Evolutionary conservation across 1,140 invertebrate genomes (phyloP).

Genomic region (Hyphantria cunea): DNA sequence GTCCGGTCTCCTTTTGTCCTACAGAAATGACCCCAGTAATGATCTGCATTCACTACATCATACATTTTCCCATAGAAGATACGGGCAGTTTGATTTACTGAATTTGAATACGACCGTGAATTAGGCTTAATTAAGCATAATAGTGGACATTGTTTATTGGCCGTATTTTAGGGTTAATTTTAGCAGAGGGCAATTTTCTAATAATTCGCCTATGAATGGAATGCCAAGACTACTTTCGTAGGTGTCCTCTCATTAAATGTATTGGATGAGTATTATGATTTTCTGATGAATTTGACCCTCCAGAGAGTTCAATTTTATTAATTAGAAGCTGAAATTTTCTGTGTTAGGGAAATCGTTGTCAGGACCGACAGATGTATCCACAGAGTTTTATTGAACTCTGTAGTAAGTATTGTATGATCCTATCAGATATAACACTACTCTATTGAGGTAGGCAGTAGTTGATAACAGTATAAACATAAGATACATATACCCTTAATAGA

Average conservation of each 20-base stretch:
- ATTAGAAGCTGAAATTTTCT: no score
- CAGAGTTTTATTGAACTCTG: no score
- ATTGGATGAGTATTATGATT: background rate
- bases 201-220: conserved; percentile 1
- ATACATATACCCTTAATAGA: no score
- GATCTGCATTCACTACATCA: conserved; percentile 66
- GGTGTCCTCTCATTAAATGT: conserved; percentile 19
- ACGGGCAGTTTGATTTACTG: conserved; percentile 78
- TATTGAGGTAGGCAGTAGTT: no score
- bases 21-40: conserved; percentile 77
- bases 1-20: conserved; percentile 59
- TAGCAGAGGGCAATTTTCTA: conserved; percentile 5
- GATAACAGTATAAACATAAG: no score
- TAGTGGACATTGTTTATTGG: conserved; percentile 26
- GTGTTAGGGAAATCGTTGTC: no score
- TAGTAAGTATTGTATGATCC: no score
- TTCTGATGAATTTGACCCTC: no score
- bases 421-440: no score
- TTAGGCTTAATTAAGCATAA: conserved; percentile 71
- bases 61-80: conserved; percentile 76
- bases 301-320: no score
- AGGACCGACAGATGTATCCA: no score
- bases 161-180: conserved; percentile 16
- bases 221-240: conserved; percentile 11
- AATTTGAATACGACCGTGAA: conserved; percentile 68